Conservation (phyloP, 2,113 vertebrate species). For the Cyphomyrus plagiostoma region DNA sequence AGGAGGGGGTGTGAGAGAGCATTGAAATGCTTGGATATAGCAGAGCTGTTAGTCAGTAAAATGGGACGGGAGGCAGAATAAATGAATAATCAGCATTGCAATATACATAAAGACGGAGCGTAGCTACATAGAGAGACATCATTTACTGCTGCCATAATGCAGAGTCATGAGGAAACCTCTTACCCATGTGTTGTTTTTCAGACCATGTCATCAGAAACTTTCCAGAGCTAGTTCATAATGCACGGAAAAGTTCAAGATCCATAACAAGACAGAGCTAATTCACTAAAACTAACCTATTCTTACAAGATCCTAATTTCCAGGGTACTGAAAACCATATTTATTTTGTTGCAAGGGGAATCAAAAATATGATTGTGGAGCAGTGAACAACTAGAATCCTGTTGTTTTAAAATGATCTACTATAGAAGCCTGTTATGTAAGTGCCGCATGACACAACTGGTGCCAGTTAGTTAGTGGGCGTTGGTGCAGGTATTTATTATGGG, state of each 20-base stretch:
- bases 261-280: not conserved
- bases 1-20: constrained; percentile 1
- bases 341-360: not conserved
- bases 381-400: not conserved
- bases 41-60: not conserved
- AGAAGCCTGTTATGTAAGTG: not conserved
- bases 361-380: not conserved
- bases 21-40: not conserved
- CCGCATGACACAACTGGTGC: not conserved
- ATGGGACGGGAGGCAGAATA: not conserved
- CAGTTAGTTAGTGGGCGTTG: not conserved
- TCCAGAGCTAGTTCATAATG: not conserved
- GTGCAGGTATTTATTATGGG: not conserved
- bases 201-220: not conserved
- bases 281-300: not conserved
- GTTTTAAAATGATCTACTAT: not conserved
- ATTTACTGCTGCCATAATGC: not conserved
- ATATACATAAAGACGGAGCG: not conserved
- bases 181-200: not conserved
- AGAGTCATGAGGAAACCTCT: not conserved
- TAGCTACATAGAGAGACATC: not conserved
- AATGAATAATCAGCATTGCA: not conserved
- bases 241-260: not conserved
- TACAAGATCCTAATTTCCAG: not conserved
- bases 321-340: not conserved